Evolutionary conservation across 2,888 invertebrate genomes (phyloP), one percentile per base, ranked within the genome.

Genomic region (Aporophyla lueneburgensis): DNA sequence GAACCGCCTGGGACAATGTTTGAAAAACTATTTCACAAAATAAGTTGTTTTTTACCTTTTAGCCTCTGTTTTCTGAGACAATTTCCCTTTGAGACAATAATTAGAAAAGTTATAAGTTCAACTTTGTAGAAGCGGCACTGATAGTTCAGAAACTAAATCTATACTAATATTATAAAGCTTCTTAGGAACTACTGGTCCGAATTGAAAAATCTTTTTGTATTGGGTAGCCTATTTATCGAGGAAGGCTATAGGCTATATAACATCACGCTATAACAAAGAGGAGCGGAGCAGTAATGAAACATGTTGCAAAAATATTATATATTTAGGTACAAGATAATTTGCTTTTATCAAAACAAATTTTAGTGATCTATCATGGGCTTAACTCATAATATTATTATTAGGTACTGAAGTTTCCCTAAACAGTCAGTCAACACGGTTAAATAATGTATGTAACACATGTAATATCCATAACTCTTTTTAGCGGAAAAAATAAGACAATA

Each of bases 401-500:
- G 58, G 27, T 58, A 27, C 12, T 66, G 14, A 49, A 67, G 9
- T n/a, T n/a, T 24, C 10, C 27, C 19, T 46, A 33, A 49, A 27
- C 72, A 43, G n/a, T n/a, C 33, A 78, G 33, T 54, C 16, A 63
- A 46, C 24, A n/a, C 5, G 19, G 16, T 24, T 51, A 24, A 33
- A 6, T 56, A 12, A 14, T 74, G 24, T 72, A 80, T 73, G 49
- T 63, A 61, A 58, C 43, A 40, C 54, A 61, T 40, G 68, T 49
- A 19, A 24, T 58, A 70, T 24, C 21, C 21, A 69, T 78, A 21
- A 71, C n/a, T 74, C 24, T 67, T 58, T 49, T 58, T n/a, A 33
- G n/a, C 21, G 69, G 54, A 70, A 71, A 65, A 71, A 72, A 70
- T 74, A 79, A 33, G 16, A 33, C 66, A 79, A 62, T 79, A 79